Base-by-base conservation (phyloP, 1,140 invertebrate genomes). In the Grapholita molesta region DNA sequence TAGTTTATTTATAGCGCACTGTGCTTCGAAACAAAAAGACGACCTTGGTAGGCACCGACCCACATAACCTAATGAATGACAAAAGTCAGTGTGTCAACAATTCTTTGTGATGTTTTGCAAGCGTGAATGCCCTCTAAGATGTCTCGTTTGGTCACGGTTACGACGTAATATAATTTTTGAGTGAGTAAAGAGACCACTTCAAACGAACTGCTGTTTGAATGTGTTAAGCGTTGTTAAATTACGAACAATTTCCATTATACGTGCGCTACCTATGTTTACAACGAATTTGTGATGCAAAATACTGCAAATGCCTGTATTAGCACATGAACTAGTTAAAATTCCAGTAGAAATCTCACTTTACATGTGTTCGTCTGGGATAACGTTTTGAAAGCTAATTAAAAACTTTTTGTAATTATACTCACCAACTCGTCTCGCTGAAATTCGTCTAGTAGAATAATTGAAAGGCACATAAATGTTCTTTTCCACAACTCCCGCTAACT, bases 381-480 rank as follows among this genome's bases (percentile, higher is more conserved):
- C 15, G 42, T 61, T 61, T 61, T 25, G n/a, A 61, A 68, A 30
- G 6, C 24, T 55, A 68, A 68, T 38, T 33, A 68, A 57, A 32
- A 25, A 70, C 33, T 70, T 53, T 61, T 61, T 68, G 30, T 69
- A 70, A 72, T 73, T 76, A 72, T 55, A 82, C 85, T 91, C 68
- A 91, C 88, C 86, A 38, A 88, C 76, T 74, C 85, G 82, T 74
- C 86, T 86, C 67, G 87, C 80, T 68, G 83, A 85, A 79, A 90
- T 90, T 70, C 83, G 83, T 52, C 84, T 77, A 1, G 88, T 89
- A 6, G 89, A 90, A 71, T 93, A 93, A 80, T 93, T 93, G 78
- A 95, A 95, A 11, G 94, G 93, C 71, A 96, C 86, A 82, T 94
- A 95, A 69, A 95, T 92, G 67, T 84, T 93, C 30, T 93, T 87